Conservation (phyloP, 2,888 invertebrate genomes). For the Tetragonisca angustula region DNA sequence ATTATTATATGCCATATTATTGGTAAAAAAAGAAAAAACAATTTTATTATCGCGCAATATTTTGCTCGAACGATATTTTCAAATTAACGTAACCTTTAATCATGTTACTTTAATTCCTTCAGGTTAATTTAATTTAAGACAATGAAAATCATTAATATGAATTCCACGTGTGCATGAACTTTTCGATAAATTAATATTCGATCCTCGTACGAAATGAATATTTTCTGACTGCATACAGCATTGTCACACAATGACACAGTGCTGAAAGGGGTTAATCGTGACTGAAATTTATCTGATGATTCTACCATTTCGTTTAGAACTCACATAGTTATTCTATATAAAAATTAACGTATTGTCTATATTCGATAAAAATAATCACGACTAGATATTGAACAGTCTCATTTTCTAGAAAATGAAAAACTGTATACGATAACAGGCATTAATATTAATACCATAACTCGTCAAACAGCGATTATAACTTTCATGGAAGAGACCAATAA, state of each 20-base stretch:
- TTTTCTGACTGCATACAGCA: conserved; percentile 69
- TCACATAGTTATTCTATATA: conserved; percentile 21
- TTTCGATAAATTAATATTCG: conserved; percentile 71
- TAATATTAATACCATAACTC: neutral
- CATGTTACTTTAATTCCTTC: neutral
- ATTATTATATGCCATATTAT: neutral
- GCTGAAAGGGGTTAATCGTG: conserved; percentile 77
- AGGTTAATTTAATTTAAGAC: conserved; percentile 16
- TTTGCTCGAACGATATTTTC: neutral
- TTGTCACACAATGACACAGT: conserved; percentile 74
- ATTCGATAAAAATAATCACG: neutral
- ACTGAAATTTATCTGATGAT: conserved; percentile 74
- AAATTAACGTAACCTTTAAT: neutral
- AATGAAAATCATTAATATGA: conserved; percentile 54
- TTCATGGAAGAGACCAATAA: neutral
- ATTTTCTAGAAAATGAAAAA: neutral
- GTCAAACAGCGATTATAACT: neutral
- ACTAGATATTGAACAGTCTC: neutral
- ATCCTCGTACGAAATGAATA: conserved; percentile 73
- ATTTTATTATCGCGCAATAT: neutral
- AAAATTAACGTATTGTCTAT: neutral
- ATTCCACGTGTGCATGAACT: conserved; percentile 59
- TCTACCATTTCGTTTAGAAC: conserved; percentile 17
- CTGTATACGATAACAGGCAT: neutral
- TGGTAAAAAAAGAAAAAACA: neutral